phyloP scores from a whole-genome alignment of 2,113 vertebrate species.

The Anguilla japonica region DNA sequence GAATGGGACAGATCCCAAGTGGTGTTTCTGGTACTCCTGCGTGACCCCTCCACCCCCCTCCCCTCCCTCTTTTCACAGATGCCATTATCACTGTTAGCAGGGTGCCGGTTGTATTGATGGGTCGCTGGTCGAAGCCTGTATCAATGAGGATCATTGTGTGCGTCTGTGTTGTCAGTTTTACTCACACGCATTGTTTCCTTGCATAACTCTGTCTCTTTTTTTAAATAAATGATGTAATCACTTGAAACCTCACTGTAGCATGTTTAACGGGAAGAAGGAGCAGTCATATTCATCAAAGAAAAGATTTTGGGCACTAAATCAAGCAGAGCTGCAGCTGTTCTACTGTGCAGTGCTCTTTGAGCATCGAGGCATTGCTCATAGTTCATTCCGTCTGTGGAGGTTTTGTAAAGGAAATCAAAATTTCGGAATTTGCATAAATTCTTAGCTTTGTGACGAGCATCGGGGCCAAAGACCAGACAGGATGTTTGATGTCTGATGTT shows the following conservation, averaged over 20 bases:
- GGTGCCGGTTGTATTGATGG: neutral
- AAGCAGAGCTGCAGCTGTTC: neutral
- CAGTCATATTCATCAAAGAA: neutral
- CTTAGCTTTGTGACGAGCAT: neutral
- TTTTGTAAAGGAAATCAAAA: neutral
- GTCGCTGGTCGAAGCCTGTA: neutral
- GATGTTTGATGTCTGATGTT: too few relatives aligned
- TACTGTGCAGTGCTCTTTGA: neutral
- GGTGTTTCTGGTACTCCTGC: constrained; percentile 15
- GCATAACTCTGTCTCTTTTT: neutral
- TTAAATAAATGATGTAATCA: neutral
- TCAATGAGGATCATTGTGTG: neutral
- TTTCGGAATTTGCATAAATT: neutral
- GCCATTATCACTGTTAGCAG: constrained; percentile 30
- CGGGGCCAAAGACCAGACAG: neutral
- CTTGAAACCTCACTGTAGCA: neutral
- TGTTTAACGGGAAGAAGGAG: neutral
- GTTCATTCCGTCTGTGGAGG: neutral
- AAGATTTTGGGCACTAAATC: neutral
- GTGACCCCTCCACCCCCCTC: constrained; percentile 16
- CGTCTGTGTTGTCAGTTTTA: neutral
- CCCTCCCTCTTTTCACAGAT: constrained; percentile 23
- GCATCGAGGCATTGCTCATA: neutral
- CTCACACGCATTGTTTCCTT: neutral
- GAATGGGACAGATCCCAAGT: constrained; percentile 30